Conservation (phyloP, 2,113 vertebrate genomes). For the Cisticola juncidis region DNA sequence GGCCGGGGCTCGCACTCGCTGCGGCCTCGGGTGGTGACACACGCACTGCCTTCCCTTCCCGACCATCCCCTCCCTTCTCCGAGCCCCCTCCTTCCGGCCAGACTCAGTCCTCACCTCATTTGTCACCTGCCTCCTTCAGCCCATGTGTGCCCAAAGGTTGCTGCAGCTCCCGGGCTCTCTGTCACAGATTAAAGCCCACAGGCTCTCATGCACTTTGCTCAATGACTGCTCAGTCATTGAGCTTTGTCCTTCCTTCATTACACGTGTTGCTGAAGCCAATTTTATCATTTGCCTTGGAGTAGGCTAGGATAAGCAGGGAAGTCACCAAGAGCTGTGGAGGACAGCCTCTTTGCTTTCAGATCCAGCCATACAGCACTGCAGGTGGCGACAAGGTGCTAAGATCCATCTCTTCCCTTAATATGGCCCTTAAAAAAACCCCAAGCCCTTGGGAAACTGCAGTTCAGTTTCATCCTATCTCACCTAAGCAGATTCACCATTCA, state of each 20-base stretch:
- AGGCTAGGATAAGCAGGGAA: background rate
- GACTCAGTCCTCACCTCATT: background rate
- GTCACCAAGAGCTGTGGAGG: background rate
- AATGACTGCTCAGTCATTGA: background rate
- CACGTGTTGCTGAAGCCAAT: background rate
- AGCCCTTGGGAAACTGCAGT: background rate
- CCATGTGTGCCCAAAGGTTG: rapidly evolving
- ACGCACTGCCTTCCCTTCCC: no score
- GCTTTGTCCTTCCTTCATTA: background rate
- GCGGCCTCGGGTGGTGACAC: background rate
- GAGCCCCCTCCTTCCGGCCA: background rate
- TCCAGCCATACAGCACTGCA: background rate
- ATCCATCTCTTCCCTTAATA: background rate
- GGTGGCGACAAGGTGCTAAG: background rate
- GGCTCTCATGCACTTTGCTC: background rate
- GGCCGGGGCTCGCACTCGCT: rapidly evolving
- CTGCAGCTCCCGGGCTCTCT: background rate
- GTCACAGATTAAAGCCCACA: background rate
- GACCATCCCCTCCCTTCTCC: background rate
- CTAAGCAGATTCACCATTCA: background rate
- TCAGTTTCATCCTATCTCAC: background rate
- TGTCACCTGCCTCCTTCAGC: background rate
- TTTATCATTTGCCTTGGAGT: background rate
- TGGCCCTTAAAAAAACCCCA: background rate
- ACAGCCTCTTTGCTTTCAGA: background rate